Evolutionary conservation across 2,797 vertebrate genomes (phyloP).

Genomic region (Epinephelus awoara): DNA sequence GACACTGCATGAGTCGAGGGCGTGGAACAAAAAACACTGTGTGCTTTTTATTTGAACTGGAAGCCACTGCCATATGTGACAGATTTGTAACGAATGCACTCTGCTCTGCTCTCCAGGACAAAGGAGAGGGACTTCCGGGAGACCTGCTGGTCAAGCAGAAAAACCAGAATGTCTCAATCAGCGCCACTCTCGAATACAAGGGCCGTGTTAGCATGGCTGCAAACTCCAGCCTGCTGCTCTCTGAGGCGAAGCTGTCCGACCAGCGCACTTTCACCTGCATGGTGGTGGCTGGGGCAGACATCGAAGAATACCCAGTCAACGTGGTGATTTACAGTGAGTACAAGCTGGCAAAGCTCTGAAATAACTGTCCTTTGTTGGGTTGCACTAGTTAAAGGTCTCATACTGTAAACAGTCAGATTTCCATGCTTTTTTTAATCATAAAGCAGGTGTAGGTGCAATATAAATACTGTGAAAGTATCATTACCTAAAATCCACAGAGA

Average conservation of each 20-base stretch:
- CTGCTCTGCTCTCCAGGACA: constrained; percentile 70
- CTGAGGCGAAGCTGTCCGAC: constrained; percentile 73
- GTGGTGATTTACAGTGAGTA: constrained; percentile 96
- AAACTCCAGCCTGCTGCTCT: constrained; percentile 77
- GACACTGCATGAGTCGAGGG: constrained; percentile 35
- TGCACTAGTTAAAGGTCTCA: too few relatives aligned
- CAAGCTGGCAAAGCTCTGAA: neutral
- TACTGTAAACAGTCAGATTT: too few relatives aligned
- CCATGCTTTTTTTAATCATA: too few relatives aligned
- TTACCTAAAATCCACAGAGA: too few relatives aligned
- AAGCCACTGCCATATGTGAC: constrained; percentile 37
- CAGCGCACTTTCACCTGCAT: constrained; percentile 94
- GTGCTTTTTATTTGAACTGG: constrained; percentile 49
- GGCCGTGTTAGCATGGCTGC: constrained; percentile 72
- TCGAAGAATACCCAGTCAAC: constrained; percentile 86
- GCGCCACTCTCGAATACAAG: constrained; percentile 68
- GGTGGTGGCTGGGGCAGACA: constrained; percentile 83
- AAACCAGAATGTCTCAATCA: constrained; percentile 40
- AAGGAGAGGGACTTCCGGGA: constrained; percentile 58
- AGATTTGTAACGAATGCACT: constrained; percentile 35
- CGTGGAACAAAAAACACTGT: constrained; percentile 9
- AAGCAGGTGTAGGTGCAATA: too few relatives aligned
- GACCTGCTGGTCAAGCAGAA: constrained; percentile 73
- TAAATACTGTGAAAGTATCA: too few relatives aligned
- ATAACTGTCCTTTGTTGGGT: neutral